Conservation (phyloP, 1,140 invertebrate genomes). For the Vollenhovia emeryi region DNA sequence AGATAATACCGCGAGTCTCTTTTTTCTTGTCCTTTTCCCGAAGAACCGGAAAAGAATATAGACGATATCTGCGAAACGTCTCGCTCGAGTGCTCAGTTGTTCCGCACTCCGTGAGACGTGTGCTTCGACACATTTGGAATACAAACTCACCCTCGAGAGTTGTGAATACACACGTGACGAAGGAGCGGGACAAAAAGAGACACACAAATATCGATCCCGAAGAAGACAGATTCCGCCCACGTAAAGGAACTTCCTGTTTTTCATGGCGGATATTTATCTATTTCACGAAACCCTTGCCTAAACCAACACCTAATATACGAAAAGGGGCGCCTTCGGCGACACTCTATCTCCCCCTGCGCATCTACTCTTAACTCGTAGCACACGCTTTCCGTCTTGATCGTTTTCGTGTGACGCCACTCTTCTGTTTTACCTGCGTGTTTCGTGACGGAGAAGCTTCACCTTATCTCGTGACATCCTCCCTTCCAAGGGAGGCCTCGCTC, state of each 20-base stretch:
- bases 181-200: neutral
- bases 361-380: constrained; percentile 71
- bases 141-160: constrained; percentile 2
- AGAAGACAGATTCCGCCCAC: constrained; percentile 73
- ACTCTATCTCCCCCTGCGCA: constrained; percentile 71
- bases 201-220: constrained; percentile 42
- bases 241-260: constrained; percentile 77
- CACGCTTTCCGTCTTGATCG: constrained; percentile 43
- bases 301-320: constrained; percentile 74
- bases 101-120: neutral
- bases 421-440: constrained; percentile 68
- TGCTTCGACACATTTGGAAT: constrained; percentile 53
- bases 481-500: constrained; percentile 60
- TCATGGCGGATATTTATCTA: constrained; percentile 77
- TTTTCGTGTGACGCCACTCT: constrained; percentile 11
- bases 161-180: constrained; percentile 6
- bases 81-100: constrained; percentile 51
- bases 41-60: constrained; percentile 6
- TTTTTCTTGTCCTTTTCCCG: constrained; percentile 56
- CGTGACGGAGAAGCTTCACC: constrained; percentile 31
- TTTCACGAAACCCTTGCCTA: constrained; percentile 78
- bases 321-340: constrained; percentile 74
- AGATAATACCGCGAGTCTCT: constrained; percentile 70
- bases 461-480: constrained; percentile 69
- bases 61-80: constrained; percentile 56